A percentile compares a stretch with the other conserved stretches of the same genome.
Evolutionary conservation across 64 coral and sea anemone species (phyloP).

Genomic region (Pocillopora verrucosa): DNA sequence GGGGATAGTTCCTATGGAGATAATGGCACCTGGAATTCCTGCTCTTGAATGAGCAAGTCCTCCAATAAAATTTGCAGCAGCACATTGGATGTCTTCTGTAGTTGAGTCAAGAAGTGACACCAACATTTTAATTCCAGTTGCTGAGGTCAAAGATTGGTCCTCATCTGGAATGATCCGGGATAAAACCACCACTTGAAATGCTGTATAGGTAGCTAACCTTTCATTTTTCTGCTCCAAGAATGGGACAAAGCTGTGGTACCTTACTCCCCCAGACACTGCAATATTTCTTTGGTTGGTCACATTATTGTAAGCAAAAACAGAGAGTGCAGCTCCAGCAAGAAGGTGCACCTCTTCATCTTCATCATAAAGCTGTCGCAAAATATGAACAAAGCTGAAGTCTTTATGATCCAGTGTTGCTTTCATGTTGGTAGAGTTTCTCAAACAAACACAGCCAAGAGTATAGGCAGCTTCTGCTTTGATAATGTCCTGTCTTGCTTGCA

Average conservation of each 20-base stretch:
- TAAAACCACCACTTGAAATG: constrained; percentile 93
- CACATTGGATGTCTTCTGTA: constrained; percentile 74
- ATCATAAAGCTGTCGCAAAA: constrained; percentile 75
- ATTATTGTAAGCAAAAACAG: constrained; percentile 92
- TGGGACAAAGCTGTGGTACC: constrained; percentile 77
- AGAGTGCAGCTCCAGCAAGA: constrained; percentile 73
- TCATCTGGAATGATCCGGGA: constrained; percentile 95
- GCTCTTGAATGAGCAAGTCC: constrained; percentile 90
- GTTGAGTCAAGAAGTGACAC: constrained; percentile 73
- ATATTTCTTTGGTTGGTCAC: constrained; percentile 84
- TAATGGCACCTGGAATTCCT: constrained; percentile 90
- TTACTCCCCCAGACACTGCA: constrained; percentile 77
- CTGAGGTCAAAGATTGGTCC: constrained; percentile 85
- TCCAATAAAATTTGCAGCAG: constrained; percentile 88
- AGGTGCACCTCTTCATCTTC: constrained; percentile 77
- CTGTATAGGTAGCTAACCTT: constrained; percentile 64
- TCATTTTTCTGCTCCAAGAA: constrained; percentile 84
- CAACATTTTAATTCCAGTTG: constrained; percentile 83
- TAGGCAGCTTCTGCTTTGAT: constrained; percentile 93
- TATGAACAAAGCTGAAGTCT: constrained; percentile 84
- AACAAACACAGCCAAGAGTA: constrained; percentile 81
- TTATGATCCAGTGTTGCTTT: constrained; percentile 75
- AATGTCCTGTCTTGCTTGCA: constrained; percentile 78
- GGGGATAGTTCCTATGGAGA: constrained; percentile 84
- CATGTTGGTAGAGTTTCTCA: constrained; percentile 87